Evolutionary conservation across 2,113 vertebrate species (phyloP).

Genomic region (Cepphus grylle): DNA sequence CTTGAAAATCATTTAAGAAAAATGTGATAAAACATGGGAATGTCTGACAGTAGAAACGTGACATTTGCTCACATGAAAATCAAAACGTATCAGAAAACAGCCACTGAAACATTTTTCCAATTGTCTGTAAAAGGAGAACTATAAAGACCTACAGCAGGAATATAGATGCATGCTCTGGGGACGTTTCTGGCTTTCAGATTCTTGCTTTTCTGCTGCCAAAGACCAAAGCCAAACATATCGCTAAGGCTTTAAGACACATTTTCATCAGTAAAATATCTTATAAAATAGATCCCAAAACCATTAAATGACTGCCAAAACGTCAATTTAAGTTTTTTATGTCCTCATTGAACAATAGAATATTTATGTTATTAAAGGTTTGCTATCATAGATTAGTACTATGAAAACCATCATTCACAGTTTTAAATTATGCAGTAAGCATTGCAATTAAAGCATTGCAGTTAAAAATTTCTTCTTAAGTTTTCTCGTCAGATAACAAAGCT

Average conservation of each 20-base stretch:
- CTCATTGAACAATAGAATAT: slow-evolving; percentile 66
- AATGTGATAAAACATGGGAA: slow-evolving; percentile 52
- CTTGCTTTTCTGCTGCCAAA: slow-evolving; percentile 70
- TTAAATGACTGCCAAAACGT: slow-evolving; percentile 63
- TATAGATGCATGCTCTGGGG: slow-evolving; percentile 66
- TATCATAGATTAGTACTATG: slow-evolving; percentile 32
- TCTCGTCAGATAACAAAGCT: neutral
- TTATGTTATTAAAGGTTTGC: slow-evolving; percentile 51
- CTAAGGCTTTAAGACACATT: slow-evolving; percentile 74
- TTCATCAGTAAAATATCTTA: slow-evolving; percentile 79
- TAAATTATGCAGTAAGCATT: slow-evolving; percentile 52
- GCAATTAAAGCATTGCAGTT: slow-evolving; percentile 27
- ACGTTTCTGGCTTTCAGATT: slow-evolving; percentile 70
- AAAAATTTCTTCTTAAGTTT: neutral
- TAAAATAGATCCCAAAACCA: slow-evolving; percentile 73
- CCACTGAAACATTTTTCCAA: slow-evolving; percentile 71
- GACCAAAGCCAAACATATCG: slow-evolving; percentile 74
- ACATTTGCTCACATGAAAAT: slow-evolving; percentile 68
- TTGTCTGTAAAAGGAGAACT: slow-evolving; percentile 73
- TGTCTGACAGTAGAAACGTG: slow-evolving; percentile 58
- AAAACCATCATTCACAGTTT: slow-evolving; percentile 50
- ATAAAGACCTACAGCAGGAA: slow-evolving; percentile 72
- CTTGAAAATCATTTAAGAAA: slow-evolving; percentile 60
- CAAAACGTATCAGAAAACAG: slow-evolving; percentile 73
- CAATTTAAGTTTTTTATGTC: slow-evolving; percentile 63